Conservation (phyloP, 2,113 vertebrate species). For the Opisthocomus hoazin region DNA sequence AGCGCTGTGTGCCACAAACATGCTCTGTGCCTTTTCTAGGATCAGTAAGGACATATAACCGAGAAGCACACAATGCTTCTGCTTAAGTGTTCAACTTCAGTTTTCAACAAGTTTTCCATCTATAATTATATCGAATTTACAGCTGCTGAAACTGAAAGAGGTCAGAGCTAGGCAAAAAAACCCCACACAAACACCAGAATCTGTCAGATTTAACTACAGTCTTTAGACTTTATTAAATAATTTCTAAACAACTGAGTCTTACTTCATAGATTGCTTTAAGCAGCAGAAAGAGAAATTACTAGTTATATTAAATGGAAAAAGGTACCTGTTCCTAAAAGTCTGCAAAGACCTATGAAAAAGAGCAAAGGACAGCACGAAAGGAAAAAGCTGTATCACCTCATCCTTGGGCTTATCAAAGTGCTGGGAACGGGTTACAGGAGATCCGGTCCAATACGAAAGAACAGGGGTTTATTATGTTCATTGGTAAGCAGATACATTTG, state of each 20-base stretch:
- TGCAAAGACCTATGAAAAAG: not conserved
- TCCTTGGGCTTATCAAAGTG: not conserved
- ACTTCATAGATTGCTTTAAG: not conserved
- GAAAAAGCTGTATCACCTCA: not conserved
- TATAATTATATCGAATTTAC: not conserved
- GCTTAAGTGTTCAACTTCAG: not conserved
- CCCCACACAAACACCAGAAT: not conserved
- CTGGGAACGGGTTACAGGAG: not conserved
- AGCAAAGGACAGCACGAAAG: not conserved
- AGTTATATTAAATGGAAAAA: not conserved
- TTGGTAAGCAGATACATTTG: not conserved
- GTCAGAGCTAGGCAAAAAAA: not conserved
- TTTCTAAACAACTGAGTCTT: not conserved
- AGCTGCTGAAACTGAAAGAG: not conserved
- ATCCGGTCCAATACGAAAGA: not conserved
- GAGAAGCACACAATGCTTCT: not conserved
- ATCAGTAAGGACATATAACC: rapidly evolving
- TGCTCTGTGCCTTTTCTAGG: not conserved
- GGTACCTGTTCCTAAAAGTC: not conserved
- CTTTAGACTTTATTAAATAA: not conserved
- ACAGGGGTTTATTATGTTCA: not conserved
- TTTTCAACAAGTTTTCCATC: not conserved
- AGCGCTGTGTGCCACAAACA: no score
- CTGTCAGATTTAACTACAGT: not conserved
- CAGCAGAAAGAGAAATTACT: not conserved